phyloP scores from a whole-genome alignment of 1,140 invertebrate species.

The Drosophila sp. region DNA sequence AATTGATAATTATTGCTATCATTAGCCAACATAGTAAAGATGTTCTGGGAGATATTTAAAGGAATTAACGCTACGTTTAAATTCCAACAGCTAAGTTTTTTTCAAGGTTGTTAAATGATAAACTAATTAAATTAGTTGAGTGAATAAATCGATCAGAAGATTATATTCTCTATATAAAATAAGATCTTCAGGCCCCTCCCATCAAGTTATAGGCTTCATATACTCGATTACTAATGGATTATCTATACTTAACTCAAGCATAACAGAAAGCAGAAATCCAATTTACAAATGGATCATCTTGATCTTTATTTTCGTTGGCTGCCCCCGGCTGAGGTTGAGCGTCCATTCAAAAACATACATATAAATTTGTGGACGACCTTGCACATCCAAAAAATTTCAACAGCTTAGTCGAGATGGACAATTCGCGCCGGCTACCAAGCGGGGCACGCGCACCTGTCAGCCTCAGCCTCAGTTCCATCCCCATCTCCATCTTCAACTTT shows the following conservation, averaged over 20 bases:
- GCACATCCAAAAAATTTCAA: constrained; percentile 68
- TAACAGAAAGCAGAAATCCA: constrained; percentile 35
- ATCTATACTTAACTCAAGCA: constrained; percentile 3
- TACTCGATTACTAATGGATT: neutral
- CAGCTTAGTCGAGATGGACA: constrained; percentile 51
- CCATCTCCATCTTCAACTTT: constrained; percentile 17
- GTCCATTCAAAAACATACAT: neutral
- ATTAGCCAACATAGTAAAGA: too few species aligned
- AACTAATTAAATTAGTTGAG: too few species aligned
- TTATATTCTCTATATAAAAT: too few species aligned
- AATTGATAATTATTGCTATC: too few species aligned
- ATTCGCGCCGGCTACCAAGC: constrained; percentile 54
- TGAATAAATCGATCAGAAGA: too few species aligned
- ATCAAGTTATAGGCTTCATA: too few species aligned
- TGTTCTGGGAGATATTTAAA: too few species aligned
- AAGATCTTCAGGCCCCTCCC: too few species aligned
- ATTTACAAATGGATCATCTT: constrained; percentile 46
- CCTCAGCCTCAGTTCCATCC: neutral
- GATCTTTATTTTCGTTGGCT: constrained; percentile 27
- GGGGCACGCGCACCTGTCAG: constrained; percentile 63
- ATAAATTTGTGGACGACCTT: constrained; percentile 54
- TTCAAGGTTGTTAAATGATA: too few species aligned
- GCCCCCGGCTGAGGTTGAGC: constrained; percentile 12
- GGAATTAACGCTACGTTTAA: too few species aligned
- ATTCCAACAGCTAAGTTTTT: too few species aligned